Evolutionary conservation across 53 echinoderm and acorn worm species (phyloP).

Genomic region (Hippasteria phrygiana): DNA sequence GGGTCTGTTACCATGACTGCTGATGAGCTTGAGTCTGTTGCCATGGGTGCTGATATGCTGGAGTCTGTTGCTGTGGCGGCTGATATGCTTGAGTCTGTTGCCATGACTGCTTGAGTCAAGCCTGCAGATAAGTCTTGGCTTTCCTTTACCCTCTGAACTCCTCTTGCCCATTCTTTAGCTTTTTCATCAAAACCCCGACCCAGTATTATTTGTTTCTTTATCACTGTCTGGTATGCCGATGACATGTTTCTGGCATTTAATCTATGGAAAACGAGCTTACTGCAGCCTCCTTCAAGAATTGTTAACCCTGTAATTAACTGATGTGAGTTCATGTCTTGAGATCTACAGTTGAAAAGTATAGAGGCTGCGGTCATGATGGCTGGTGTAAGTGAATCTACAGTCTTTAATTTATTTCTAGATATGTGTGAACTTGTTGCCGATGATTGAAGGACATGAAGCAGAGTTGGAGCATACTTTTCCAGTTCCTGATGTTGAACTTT

Average conservation of each 20-base stretch:
- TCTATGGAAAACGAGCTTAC: conserved; percentile 29
- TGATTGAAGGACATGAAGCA: conserved; percentile 16
- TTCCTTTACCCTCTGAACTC: neutral
- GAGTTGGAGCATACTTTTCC: neutral
- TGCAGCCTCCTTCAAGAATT: conserved; percentile 46
- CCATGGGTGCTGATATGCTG: no score
- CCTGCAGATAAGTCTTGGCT: neutral
- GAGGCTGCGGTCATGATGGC: conserved; percentile 55
- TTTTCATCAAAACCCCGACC: conserved; percentile 51
- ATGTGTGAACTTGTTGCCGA: neutral
- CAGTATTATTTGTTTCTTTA: conserved; percentile 49
- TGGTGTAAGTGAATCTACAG: conserved; percentile 17
- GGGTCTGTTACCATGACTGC: no score
- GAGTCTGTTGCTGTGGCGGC: no score
- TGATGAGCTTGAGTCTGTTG: no score
- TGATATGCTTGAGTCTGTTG: no score
- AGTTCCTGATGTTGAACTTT: neutral
- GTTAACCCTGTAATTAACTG: conserved; percentile 62
- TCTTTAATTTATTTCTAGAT: conserved; percentile 44
- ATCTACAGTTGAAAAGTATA: conserved; percentile 61
- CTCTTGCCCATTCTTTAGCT: conserved; percentile 59
- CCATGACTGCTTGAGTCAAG: no score
- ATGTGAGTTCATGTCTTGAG: conserved; percentile 62
- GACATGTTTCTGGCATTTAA: conserved; percentile 46
- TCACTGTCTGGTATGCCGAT: conserved; percentile 47